A percentile compares a stretch with the other conserved stretches of the same genome.
These are phyloP conservation scores for Zonitis immaculata DNA, from an alignment of 2,888 invertebrate genomes.

Conservation along the genomic window DNA sequence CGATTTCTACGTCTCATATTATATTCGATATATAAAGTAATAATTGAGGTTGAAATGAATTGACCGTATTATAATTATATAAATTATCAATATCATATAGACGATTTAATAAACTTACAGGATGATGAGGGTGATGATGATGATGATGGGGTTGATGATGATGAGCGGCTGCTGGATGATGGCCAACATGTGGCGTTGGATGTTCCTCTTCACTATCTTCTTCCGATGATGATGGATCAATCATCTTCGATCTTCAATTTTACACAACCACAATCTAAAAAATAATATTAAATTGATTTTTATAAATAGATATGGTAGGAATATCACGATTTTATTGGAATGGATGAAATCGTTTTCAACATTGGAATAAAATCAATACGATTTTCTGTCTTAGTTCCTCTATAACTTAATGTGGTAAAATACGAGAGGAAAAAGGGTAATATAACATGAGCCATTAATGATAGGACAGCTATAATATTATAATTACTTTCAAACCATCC, in stretches of 20 bases:
- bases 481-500: too few relatives aligned
- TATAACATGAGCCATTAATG: background rate
- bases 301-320: too few relatives aligned
- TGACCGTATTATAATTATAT: too few relatives aligned
- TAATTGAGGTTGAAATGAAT: too few relatives aligned
- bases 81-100: too few relatives aligned
- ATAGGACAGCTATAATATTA: too few relatives aligned
- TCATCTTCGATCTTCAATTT: conserved; percentile 59
- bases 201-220: conserved; percentile 93
- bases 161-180: conserved; percentile 47
- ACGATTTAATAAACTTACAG: conserved; percentile 30
- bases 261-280: conserved; percentile 31
- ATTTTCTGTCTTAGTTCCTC: background rate
- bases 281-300: too few relatives aligned
- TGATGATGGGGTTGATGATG: conserved; percentile 48
- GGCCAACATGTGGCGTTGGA: conserved; percentile 43
- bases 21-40: too few relatives aligned
- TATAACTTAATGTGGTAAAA: background rate
- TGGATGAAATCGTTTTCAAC: background rate
- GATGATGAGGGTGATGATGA: too few relatives aligned
- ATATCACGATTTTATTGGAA: too few relatives aligned
- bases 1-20: background rate
- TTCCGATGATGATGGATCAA: conserved; percentile 94
- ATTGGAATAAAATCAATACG: background rate
- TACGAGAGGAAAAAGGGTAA: background rate